Evolutionary conservation across 2,113 vertebrate genomes (phyloP).

Genomic region (Tragulus kanchil): DNA sequence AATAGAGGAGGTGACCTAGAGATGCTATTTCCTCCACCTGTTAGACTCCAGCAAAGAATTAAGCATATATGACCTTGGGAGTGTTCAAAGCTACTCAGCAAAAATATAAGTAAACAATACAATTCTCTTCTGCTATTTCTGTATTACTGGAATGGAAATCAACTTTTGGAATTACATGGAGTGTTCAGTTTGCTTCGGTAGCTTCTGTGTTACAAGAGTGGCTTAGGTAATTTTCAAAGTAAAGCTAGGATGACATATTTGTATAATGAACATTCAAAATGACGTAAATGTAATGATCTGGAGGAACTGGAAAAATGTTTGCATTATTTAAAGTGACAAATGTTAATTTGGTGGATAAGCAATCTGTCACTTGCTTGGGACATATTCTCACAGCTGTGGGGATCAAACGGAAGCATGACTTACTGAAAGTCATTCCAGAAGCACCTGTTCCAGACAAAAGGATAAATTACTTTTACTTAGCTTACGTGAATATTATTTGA

Average conservation of each 20-base stretch:
- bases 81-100: background rate
- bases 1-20: background rate
- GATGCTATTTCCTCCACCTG: background rate
- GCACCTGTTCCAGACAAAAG: slow-evolving; percentile 15
- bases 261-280: background rate
- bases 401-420: background rate
- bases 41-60: background rate
- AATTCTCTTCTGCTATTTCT: background rate
- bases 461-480: slow-evolving; percentile 30
- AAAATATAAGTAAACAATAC: background rate
- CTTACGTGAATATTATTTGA: background rate
- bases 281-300: background rate
- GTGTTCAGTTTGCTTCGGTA: background rate
- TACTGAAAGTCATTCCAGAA: slow-evolving; percentile 21
- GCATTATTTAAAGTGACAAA: slow-evolving; percentile 68
- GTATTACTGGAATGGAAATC: background rate
- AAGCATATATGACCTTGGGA: background rate
- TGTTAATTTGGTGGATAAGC: slow-evolving; percentile 38
- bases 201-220: background rate
- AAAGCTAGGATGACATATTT: background rate
- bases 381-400: slow-evolving; percentile 20
- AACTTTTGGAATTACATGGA: background rate
- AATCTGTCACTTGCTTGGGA: slow-evolving; percentile 32
- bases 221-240: background rate
- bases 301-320: background rate